A percentile compares a stretch with the other conserved stretches of the same genome.
Conservation (phyloP, 2,113 vertebrate genomes). For the Xenopus laevis region DNA sequence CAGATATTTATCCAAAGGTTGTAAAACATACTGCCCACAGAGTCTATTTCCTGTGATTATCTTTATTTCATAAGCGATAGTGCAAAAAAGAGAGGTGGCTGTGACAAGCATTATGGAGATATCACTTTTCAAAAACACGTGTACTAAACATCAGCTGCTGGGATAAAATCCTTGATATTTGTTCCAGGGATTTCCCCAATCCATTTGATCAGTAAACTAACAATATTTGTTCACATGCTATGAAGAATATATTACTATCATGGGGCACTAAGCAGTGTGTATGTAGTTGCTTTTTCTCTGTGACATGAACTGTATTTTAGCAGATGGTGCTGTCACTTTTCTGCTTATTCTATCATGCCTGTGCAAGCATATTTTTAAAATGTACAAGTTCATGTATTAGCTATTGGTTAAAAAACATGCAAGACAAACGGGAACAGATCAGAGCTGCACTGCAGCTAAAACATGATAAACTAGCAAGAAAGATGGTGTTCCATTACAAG, state of each 20-base stretch:
- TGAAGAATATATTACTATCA: slow-evolving; percentile 67
- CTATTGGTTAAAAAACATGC: slow-evolving; percentile 77
- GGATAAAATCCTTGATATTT: not conserved
- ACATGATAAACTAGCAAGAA: slow-evolving; percentile 34
- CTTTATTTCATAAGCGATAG: slow-evolving; percentile 34
- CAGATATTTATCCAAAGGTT: slow-evolving; percentile 46
- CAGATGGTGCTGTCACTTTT: slow-evolving; percentile 81
- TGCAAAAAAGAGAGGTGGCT: slow-evolving; percentile 33
- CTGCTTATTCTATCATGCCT: slow-evolving; percentile 76
- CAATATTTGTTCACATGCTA: slow-evolving; percentile 63
- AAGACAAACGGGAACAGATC: slow-evolving; percentile 68
- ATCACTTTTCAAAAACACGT: slow-evolving; percentile 37
- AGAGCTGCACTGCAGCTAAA: slow-evolving; percentile 55
- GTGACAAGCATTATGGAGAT: slow-evolving; percentile 41
- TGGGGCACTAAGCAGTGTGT: slow-evolving; percentile 62
- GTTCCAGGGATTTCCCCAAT: slow-evolving; percentile 57
- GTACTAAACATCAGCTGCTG: slow-evolving; percentile 6
- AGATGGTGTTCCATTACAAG: slow-evolving; percentile 39
- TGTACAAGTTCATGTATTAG: slow-evolving; percentile 74
- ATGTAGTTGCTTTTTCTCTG: slow-evolving; percentile 59
- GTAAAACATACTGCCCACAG: slow-evolving; percentile 18
- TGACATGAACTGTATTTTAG: slow-evolving; percentile 72
- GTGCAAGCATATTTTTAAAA: slow-evolving; percentile 72
- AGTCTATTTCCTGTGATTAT: not conserved
- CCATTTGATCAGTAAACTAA: slow-evolving; percentile 71